Evolutionary conservation across 2,797 vertebrate genomes (phyloP), one percentile per base, ranked within the genome.

Genomic region (Cyclura pinguis): DNA sequence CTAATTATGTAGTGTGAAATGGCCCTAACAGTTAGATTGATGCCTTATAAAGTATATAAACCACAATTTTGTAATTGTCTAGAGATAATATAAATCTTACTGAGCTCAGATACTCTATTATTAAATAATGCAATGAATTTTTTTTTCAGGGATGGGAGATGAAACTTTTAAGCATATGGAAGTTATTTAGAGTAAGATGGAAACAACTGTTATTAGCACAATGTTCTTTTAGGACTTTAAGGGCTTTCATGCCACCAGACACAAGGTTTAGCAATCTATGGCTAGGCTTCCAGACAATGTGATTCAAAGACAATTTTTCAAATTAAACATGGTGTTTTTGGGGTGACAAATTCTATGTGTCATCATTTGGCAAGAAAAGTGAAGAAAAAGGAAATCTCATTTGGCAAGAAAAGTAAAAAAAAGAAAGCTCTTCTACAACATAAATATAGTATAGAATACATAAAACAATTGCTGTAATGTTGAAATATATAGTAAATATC

Each of bases 341-440:
- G 13, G 18, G 55, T 74, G 55, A 83, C 80, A 83, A 82, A 59
- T 47, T 8, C 20, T 20, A 83, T 74, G 27, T 83, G 52, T 47
- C 35, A 57, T 72, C 29, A 57, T 80, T 81, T 86, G 67, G n/a
- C 42, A 81, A 50, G 67, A 29, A 85, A 86, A n/a, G 38, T 80
- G 67, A 86, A 57, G 57, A n/a, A 38, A 82, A 77, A 80, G 29
- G 8, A 78, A 80, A 20, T 76, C 20, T 57, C 52, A n/a, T 80
- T 86, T 86, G 67, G 8, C 24, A 81, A 62, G 67, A 81, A 90
- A 86, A 52, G 32, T 86, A 57, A 90, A 59, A 64, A 64, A 80
- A 74, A 50, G 9, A 82, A 90, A 87, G 52, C 52, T 72, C 64
- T 73, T 14, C 29, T 57, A 29, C 4, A 73, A 73, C 22, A 82